These are phyloP conservation scores for Egretta garzetta DNA, from an alignment of 2,113 vertebrate genomes.

Conservation along the genomic window DNA sequence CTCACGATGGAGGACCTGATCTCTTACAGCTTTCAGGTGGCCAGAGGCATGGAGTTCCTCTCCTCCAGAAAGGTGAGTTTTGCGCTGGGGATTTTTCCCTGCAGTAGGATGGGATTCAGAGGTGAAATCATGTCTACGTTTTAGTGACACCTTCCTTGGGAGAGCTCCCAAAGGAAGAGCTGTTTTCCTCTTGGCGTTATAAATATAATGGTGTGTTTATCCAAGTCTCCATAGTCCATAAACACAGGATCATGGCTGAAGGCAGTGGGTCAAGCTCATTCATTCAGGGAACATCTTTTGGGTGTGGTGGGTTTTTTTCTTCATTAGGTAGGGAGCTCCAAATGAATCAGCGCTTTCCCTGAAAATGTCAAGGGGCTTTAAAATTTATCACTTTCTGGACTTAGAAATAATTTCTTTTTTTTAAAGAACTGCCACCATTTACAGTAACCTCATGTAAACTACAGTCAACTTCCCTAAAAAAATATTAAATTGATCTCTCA, in stretches of 20 bases:
- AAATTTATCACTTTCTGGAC: background rate
- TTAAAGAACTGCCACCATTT: background rate
- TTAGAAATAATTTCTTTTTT: background rate
- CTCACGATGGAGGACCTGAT: slow-evolving; percentile 92
- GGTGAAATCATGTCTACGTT: background rate
- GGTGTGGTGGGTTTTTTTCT: background rate
- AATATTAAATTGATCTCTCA: background rate
- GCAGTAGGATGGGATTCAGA: background rate
- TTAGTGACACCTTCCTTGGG: slow-evolving; percentile 39
- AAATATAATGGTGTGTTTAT: slow-evolving; percentile 52
- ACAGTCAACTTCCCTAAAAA: background rate
- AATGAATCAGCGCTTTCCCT: background rate
- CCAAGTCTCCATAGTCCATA: slow-evolving; percentile 25
- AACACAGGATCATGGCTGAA: slow-evolving; percentile 55
- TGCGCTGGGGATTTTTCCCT: background rate
- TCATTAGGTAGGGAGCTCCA: background rate
- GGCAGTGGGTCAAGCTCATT: slow-evolving; percentile 26
- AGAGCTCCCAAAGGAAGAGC: slow-evolving; percentile 56
- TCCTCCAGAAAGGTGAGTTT: slow-evolving; percentile 90
- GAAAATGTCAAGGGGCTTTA: background rate
- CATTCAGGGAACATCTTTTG: slow-evolving; percentile 8
- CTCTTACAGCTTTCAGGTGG: slow-evolving; percentile 95
- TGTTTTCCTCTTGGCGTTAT: slow-evolving; percentile 11
- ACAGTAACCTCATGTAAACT: background rate
- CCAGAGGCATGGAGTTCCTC: slow-evolving; percentile 95